Conservation (phyloP, 2,797 vertebrate genomes). For the Pseudochaenichthys georgianus region DNA sequence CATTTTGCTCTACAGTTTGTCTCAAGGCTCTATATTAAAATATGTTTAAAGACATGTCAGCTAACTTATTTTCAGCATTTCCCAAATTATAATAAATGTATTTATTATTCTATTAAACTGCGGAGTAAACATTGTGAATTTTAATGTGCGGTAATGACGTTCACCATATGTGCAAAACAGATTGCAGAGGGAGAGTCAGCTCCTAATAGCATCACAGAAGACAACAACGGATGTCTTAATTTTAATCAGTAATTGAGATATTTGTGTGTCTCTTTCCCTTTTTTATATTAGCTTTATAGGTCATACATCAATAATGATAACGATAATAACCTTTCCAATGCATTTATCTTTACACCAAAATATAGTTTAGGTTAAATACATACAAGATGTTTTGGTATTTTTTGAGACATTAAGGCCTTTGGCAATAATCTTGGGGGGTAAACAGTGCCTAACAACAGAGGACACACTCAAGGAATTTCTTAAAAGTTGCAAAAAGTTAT, state of each 20-base stretch:
- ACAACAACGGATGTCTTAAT: conserved; percentile 53
- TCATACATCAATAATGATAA: background rate
- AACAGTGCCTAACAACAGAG: background rate
- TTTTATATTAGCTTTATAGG: background rate
- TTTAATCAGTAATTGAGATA: conserved; percentile 52
- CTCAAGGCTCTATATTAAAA: conserved; percentile 23
- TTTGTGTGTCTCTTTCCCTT: conserved; percentile 13
- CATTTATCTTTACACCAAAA: conserved; percentile 10
- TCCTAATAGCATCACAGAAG: conserved; percentile 61
- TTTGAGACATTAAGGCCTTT: conserved; percentile 11
- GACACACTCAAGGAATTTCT: background rate
- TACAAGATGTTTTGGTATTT: conserved; percentile 7
- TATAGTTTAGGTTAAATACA: conserved; percentile 9
- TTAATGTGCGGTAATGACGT: conserved; percentile 78
- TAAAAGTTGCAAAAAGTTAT: background rate
- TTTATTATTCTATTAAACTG: conserved; percentile 67
- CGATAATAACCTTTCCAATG: conserved; percentile 8
- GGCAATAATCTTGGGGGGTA: conserved; percentile 16
- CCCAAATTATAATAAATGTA: conserved; percentile 63
- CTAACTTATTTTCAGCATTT: conserved; percentile 42
- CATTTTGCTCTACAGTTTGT: conserved; percentile 42
- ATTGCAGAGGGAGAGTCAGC: conserved; percentile 62
- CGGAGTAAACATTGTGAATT: conserved; percentile 67
- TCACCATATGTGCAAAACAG: conserved; percentile 79
- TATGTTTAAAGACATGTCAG: conserved; percentile 20